Percentiles rank a stretch among this genome's conserved stretches.
These are phyloP conservation scores for Heterodera schachtii DNA, from an alignment of 1,140 invertebrate species.

Conservation along the genomic window DNA sequence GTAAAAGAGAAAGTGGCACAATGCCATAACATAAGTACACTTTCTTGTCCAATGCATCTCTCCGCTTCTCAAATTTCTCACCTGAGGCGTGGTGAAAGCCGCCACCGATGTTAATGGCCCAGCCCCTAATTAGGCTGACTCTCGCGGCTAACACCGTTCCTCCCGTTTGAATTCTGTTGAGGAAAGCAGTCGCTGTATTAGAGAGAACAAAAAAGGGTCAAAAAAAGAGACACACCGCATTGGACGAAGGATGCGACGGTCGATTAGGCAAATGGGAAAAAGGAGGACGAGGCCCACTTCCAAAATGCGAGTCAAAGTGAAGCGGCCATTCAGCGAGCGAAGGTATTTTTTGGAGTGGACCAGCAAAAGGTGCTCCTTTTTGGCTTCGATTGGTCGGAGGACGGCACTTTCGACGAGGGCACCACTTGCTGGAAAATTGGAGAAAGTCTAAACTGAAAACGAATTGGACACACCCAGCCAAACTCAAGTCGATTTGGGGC, in stretches of 20 bases:
- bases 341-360: constrained; percentile 78
- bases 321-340: constrained; percentile 69
- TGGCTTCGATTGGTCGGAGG: constrained; percentile 74
- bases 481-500: constrained; percentile 25
- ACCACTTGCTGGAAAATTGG: constrained; percentile 60
- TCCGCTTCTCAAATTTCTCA: background rate
- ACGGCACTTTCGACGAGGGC: constrained; percentile 66
- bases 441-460: background rate
- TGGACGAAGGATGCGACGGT: constrained; percentile 76
- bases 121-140: constrained; percentile 78
- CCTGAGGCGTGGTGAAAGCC: constrained; percentile 72
- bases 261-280: constrained; percentile 79
- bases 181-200: background rate
- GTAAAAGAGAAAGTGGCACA: constrained; percentile 70
- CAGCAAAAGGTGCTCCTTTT: constrained; percentile 73
- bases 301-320: constrained; percentile 72
- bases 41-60: too few relatives aligned
- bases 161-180: constrained; percentile 77
- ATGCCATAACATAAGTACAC: too few relatives aligned
- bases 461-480: background rate
- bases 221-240: constrained; percentile 63
- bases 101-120: constrained; percentile 87
- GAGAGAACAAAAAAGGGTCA: background rate
- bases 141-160: constrained; percentile 79
- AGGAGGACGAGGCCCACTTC: constrained; percentile 74